Base-by-base conservation (phyloP, 2,113 vertebrate species). In the Carassius carassius region DNA sequence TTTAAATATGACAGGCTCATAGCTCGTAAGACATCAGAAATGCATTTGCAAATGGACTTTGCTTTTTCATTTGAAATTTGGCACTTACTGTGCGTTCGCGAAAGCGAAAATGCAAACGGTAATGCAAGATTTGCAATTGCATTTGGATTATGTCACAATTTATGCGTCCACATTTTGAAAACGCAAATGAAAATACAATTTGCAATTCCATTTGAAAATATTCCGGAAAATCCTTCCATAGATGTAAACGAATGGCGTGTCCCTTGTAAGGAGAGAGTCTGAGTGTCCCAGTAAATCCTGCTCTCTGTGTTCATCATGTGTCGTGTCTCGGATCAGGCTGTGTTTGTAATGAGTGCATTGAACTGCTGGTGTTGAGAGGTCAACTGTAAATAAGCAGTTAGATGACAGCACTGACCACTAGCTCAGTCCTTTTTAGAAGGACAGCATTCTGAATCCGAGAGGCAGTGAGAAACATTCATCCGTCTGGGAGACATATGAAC, bases 341-440 rank as follows among this genome's bases (percentile, higher is more conserved):
- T 72, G 19, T 81, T 35, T 86, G 65, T 84, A 74, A 74, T 81
- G 9, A 88, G 62, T 75, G 76, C 25, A n/a, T 84, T 78, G 83
- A 70, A 72, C 81, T 54, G 78, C 60, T 83, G 63, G 49, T 81
- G 58, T 84, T 67, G 41, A 60, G 79, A 85, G 70, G 21, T 78
- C 79, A 86, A 76, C 56, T 37, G 60, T 85, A 77, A 81, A 84
- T 87, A 78, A 84, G 29, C 65, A 85, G 56, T 62, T 85, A 63
- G 81, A 35, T 81, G 69, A 83, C 78, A 70, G 77, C 65, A 56
- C 80, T 78, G 74, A n/a, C 82, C 81, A 70, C 89, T 85, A 49
- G 23, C 25, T 54, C 11, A 54, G n/a, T 47, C 67, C 62, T 73
- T 88, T 82, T 69, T 83, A 32, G 73, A 73, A 63, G 84, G 6